Base-by-base conservation (phyloP, 53 echinoderm and acorn worm genomes). In the Crossaster papposus region DNA sequence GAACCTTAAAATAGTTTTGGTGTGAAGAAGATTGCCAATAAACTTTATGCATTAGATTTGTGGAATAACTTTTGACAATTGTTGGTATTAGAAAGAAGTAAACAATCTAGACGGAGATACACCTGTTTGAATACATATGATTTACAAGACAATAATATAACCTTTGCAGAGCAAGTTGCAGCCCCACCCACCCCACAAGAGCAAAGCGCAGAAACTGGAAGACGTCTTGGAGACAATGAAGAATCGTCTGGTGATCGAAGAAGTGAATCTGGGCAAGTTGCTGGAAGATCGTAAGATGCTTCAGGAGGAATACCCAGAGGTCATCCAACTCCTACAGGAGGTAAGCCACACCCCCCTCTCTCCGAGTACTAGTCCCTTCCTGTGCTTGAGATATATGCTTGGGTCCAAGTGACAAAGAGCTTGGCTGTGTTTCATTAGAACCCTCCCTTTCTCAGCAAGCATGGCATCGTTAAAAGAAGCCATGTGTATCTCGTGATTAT, bases 291-390 rank as follows among this genome's bases (percentile, higher is more conserved):
- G 91, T 74, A 79, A 94, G 44, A 94, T 79, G 65, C 91, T 98
- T 86, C 94, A 83, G 78, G 53, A 85, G 77, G 98, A 98, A 8
- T 96, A 92, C 72, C 98, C 98, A 8, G 94, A 98, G 81, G 98
- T 94, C 26, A 73, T 80, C 8, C 64, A 89, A 28, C 89, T 98
- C 51, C 90, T 98, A 37, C 82, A 93, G 90, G 94, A 98, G 93
- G 98, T 98, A 37, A 26, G 54, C 31, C 30, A 80, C 54, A 29
- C 54, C 80, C 58, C 15, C 23, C 53, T 9, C 4, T 15, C 31
- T 52, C 26, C 35, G 36, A 13, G n/a, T 30, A 80, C 31, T 17
- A 37, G 4, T 6, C 22, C 52, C 26, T 10, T 44, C 38, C 6
- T 44, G n/a, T n/a, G n/a, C n/a, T 44, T 0, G 9, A 44, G 0